Evolutionary conservation across 2,888 invertebrate genomes (phyloP).

Genomic region (Sesia bembeciformis): DNA sequence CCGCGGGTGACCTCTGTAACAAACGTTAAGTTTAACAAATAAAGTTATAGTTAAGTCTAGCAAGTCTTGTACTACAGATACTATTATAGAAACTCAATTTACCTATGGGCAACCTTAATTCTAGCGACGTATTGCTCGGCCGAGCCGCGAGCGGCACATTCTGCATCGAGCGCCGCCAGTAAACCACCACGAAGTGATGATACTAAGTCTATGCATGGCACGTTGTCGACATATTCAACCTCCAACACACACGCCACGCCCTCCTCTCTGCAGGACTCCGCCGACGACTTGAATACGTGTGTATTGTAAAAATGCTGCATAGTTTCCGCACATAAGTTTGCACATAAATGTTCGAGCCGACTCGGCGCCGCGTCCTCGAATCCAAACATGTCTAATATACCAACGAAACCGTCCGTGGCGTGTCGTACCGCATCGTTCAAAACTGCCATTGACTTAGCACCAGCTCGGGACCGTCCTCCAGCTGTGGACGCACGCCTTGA

Average conservation of each 20-base stretch:
- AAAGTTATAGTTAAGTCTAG: too few species aligned
- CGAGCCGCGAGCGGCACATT: constrained; percentile 90
- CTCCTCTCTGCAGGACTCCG: constrained; percentile 95
- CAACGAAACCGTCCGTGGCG: constrained; percentile 95
- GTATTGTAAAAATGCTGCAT: constrained; percentile 99
- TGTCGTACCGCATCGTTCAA: constrained; percentile 93
- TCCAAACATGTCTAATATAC: constrained; percentile 97
- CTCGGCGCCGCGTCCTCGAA: constrained; percentile 94
- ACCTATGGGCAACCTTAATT: constrained; percentile 47
- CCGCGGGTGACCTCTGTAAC: constrained; percentile 83
- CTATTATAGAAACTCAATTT: too few species aligned
- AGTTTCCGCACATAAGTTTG: constrained; percentile 96
- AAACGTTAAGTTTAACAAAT: too few species aligned
- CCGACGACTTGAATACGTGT: constrained; percentile 94
- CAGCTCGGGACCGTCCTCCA: constrained; percentile 79
- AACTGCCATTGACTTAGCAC: constrained; percentile 93
- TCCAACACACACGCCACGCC: constrained; percentile 92
- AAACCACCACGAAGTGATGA: constrained; percentile 93
- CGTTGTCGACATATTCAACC: constrained; percentile 95
- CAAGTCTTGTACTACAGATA: too few species aligned
- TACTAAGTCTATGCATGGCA: constrained; percentile 95
- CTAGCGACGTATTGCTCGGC: constrained; percentile 62
- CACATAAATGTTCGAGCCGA: constrained; percentile 93
- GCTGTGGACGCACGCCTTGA: constrained; percentile 90
- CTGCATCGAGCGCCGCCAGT: constrained; percentile 92